A percentile compares a stretch with the other conserved stretches of the same genome.
phyloP scores from a whole-genome alignment of 2,888 invertebrate species.

The Orthosia gothica region DNA sequence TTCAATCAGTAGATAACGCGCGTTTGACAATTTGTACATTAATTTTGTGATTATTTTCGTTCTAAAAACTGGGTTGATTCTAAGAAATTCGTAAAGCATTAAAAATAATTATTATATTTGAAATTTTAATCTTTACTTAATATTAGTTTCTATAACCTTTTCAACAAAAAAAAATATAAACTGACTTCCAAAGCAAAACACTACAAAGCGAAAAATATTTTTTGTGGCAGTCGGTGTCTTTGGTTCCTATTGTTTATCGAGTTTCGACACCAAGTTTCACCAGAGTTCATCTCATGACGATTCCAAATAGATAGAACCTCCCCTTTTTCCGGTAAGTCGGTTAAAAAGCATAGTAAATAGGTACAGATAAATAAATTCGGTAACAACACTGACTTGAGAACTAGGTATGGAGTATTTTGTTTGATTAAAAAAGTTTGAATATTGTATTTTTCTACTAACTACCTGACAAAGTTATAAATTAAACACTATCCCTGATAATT shows the following conservation, averaged over 20 bases:
- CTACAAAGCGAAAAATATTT: too few species aligned
- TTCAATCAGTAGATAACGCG: not conserved
- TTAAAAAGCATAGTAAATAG: not conserved
- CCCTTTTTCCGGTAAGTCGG: too few species aligned
- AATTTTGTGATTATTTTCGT: not conserved
- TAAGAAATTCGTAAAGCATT: slow-evolving; percentile 8
- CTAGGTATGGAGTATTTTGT: not conserved
- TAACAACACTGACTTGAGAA: not conserved
- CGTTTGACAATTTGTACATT: not conserved
- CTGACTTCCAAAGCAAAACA: too few species aligned
- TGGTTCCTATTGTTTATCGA: too few species aligned
- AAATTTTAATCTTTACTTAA: slow-evolving; percentile 5
- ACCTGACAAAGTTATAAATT: not conserved
- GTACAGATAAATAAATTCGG: slow-evolving; percentile 16
- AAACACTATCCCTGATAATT: too few species aligned
- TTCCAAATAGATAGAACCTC: too few species aligned
- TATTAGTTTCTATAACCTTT: not conserved
- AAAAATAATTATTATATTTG: slow-evolving; percentile 9
- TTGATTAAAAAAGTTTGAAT: not conserved
- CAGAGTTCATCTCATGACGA: too few species aligned
- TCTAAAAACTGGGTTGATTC: not conserved
- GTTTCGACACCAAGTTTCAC: too few species aligned
- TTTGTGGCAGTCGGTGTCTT: too few species aligned
- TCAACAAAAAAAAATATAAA: too few species aligned
- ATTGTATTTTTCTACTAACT: not conserved